These are phyloP conservation scores for Globodera ellingtonae DNA, from an alignment of 1,140 invertebrate species.

Conservation along the genomic window DNA sequence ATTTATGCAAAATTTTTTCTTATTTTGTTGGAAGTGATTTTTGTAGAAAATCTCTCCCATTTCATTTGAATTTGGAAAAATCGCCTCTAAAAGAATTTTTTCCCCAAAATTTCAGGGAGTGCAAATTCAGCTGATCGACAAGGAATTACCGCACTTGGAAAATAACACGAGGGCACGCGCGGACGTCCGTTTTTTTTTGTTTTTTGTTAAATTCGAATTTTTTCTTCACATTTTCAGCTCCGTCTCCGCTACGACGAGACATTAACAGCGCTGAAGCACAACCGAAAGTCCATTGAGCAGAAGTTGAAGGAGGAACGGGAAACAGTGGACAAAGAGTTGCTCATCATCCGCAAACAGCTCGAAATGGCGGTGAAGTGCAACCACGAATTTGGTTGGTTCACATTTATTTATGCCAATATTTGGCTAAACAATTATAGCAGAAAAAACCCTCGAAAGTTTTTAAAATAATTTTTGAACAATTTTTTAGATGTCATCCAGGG, in stretches of 20 bases:
- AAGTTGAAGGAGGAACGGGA: conserved; percentile 5
- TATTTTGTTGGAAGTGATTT: too few species aligned
- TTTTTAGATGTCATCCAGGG: conserved; percentile 24
- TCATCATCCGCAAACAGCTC: conserved; percentile 11
- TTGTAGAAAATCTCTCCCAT: background rate
- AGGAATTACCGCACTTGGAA: conserved; percentile 54
- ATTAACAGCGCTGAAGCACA: conserved; percentile 30
- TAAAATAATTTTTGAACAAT: too few species aligned
- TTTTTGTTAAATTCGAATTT: conserved; percentile 3
- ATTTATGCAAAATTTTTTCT: background rate
- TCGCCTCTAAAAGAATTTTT: too few species aligned
- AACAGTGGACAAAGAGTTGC: conserved; percentile 24
- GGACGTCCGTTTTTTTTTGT: conserved; percentile 1
- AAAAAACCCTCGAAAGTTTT: too few species aligned
- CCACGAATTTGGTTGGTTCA: conserved; percentile 28
- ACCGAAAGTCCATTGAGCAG: conserved; percentile 25
- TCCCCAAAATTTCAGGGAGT: conserved; percentile 34
- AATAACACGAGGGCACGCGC: conserved; percentile 26
- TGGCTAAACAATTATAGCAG: too few species aligned
- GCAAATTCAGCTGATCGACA: conserved; percentile 50
- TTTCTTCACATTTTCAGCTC: conserved; percentile 19
- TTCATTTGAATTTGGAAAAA: too few species aligned
- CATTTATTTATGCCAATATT: background rate
- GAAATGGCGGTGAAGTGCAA: conserved; percentile 31
- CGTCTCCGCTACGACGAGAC: conserved; percentile 26